Evolutionary conservation across 2,113 vertebrate genomes (phyloP).

Genomic region (Condylura cristata): DNA sequence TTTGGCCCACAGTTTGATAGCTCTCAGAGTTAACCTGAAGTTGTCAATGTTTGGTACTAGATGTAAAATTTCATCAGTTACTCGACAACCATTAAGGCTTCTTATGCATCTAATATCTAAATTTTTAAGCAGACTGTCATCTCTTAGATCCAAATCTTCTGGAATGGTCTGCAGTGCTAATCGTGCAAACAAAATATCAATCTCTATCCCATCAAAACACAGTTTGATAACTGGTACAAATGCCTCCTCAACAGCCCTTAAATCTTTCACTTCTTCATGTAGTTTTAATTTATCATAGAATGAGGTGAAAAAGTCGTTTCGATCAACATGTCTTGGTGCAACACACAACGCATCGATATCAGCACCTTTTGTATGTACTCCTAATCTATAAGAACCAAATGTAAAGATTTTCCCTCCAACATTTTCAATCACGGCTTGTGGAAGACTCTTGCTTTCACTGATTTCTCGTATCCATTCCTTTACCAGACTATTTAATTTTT

Average conservation of each 20-base stretch:
- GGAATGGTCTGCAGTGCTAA: constrained; percentile 92
- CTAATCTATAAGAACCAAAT: constrained; percentile 92
- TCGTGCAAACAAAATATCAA: constrained; percentile 93
- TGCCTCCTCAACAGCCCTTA: constrained; percentile 91
- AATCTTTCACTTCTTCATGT: constrained; percentile 91
- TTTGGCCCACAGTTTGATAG: constrained; percentile 95
- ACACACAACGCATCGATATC: constrained; percentile 94
- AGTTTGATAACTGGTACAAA: constrained; percentile 95
- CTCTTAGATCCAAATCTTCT: constrained; percentile 91
- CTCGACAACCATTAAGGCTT: constrained; percentile 95
- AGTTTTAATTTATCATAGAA: constrained; percentile 93
- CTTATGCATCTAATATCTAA: constrained; percentile 92
- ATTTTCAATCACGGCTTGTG: constrained; percentile 88
- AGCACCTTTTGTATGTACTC: constrained; percentile 92
- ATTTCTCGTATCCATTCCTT: constrained; percentile 94
- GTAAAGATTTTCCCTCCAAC: constrained; percentile 94
- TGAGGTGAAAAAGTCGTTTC: constrained; percentile 92
- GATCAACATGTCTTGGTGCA: constrained; percentile 90
- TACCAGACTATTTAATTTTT: constrained; percentile 91
- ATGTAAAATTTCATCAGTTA: constrained; percentile 94
- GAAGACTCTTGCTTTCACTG: constrained; percentile 91
- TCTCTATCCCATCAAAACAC: constrained; percentile 93
- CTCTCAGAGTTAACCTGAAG: constrained; percentile 93
- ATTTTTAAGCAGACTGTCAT: constrained; percentile 90
- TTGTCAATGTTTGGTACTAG: constrained; percentile 93